Evolutionary conservation across 30 jellyfish, hydroid and myxozoan species (phyloP).

Genomic region (Sanderia malayensis): DNA sequence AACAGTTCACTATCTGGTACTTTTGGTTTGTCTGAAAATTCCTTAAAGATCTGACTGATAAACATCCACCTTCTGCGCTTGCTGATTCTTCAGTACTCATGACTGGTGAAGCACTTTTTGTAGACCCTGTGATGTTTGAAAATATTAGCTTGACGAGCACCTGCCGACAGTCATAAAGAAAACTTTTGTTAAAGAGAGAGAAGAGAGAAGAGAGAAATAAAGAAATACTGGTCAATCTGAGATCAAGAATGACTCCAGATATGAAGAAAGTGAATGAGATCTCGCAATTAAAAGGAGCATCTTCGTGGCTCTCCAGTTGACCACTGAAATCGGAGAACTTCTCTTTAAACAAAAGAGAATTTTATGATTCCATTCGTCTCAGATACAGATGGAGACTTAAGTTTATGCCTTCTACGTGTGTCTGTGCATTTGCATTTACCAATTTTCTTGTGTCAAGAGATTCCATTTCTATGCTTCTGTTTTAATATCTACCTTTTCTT

Average conservation of each 20-base stretch:
- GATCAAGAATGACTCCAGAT: not conserved
- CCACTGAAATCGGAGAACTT: constrained; percentile 1
- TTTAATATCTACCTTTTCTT: too few species aligned
- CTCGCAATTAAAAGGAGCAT: constrained; percentile 3
- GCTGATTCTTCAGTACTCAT: not conserved
- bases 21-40: not conserved
- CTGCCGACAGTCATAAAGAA: not conserved
- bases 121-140: not conserved
- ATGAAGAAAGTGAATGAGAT: too few species aligned
- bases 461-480: too few species aligned
- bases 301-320: not conserved
- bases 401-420: too few species aligned
- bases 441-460: too few species aligned
- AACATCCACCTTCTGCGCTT: not conserved
- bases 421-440: too few species aligned
- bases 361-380: too few species aligned
- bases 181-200: too few species aligned
- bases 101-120: constrained; percentile 1
- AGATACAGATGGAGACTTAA: too few species aligned
- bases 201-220: not conserved
- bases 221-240: not conserved
- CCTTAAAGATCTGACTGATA: not conserved
- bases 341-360: too few species aligned
- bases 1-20: not conserved
- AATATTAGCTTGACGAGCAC: not conserved